phyloP scores from a whole-genome alignment of 2,113 vertebrate species.

The Formicarius rufipectus region DNA sequence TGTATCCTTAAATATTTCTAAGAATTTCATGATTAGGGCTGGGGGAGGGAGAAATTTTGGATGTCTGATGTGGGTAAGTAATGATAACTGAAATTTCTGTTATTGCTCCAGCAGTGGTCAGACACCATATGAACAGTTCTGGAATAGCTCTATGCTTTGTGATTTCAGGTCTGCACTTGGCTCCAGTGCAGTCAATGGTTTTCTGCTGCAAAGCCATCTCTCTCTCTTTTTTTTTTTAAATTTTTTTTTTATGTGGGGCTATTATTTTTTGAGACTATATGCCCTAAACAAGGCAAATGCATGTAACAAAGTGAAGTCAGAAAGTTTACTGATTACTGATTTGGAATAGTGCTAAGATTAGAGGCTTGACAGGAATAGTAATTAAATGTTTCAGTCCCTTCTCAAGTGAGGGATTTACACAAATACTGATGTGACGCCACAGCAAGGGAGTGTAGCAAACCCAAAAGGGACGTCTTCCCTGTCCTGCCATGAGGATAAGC shows the following conservation, averaged over 20 bases:
- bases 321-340: neutral
- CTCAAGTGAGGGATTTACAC: neutral
- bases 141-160: accelerated
- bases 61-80: neutral
- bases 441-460: neutral
- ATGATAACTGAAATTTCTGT: neutral
- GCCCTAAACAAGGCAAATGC: neutral
- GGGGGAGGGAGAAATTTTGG: neutral
- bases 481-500: neutral
- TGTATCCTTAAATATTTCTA: neutral
- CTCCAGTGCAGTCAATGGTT: neutral
- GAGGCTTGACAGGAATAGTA: neutral
- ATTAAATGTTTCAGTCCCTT: neutral
- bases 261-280: neutral
- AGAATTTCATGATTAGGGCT: neutral
- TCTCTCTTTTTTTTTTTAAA: no score
- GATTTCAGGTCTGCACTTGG: neutral
- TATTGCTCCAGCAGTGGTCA: neutral
- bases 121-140: neutral
- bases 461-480: accelerated
- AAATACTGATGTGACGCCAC: neutral
- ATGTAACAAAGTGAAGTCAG: neutral
- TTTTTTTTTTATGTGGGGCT: no score
- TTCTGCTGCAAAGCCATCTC: neutral
- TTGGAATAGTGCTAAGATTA: neutral